Percentiles rank a stretch among this genome's conserved stretches.
These are phyloP conservation scores for Caenorhabditis virilis DNA, from an alignment of 2,888 invertebrate species.

Conservation along the genomic window DNA sequence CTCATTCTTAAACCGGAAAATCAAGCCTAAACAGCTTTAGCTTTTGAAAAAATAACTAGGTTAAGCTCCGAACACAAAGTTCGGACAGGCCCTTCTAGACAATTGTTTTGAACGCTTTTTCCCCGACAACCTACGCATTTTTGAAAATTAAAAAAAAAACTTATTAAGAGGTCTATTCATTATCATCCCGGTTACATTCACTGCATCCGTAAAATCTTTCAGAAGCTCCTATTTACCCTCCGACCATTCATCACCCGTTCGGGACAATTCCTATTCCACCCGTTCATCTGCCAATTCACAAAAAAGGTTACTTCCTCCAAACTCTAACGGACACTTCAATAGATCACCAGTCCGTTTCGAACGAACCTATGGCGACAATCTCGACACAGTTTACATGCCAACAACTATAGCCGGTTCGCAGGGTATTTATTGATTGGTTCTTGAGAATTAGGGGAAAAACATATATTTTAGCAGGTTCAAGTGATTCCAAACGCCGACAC, in stretches of 20 bases:
- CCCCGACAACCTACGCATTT: too few species aligned
- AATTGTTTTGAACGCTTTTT: too few species aligned
- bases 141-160: too few species aligned
- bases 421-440: neutral
- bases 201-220: neutral
- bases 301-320: slow-evolving; percentile 12
- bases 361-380: slow-evolving; percentile 1
- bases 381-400: slow-evolving; percentile 24
- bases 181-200: too few species aligned
- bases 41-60: too few species aligned
- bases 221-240: slow-evolving; percentile 30
- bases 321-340: neutral
- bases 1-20: too few species aligned
- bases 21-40: too few species aligned
- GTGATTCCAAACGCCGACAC: slow-evolving; percentile 34
- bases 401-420: slow-evolving; percentile 3
- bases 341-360: slow-evolving; percentile 22
- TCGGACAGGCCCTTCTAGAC: too few species aligned
- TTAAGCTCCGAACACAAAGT: too few species aligned
- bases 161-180: too few species aligned
- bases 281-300: slow-evolving; percentile 25
- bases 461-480: slow-evolving; percentile 38
- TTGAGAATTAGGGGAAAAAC: too few species aligned
- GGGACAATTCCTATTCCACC: slow-evolving; percentile 11
- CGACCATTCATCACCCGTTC: slow-evolving; percentile 12